Percentiles rank a stretch among this genome's conserved stretches.
Conservation (phyloP, 2,113 vertebrate genomes). For the Marmota flaviventris region DNA sequence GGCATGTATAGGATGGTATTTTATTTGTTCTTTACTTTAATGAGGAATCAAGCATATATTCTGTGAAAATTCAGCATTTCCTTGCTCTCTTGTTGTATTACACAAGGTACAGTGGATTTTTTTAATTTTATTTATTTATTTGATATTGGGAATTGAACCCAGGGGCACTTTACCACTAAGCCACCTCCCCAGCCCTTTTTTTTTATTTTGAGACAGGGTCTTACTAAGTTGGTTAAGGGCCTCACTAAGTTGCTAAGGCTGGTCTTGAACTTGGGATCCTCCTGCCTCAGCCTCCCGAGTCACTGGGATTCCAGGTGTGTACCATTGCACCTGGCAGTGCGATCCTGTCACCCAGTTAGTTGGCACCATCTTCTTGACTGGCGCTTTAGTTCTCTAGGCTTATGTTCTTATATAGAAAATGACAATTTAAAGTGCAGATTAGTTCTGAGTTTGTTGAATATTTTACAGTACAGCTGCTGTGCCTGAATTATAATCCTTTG, state of each 20-base stretch:
- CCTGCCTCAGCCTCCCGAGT: neutral
- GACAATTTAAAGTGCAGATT: neutral
- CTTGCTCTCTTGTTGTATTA: neutral
- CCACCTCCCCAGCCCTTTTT: no score
- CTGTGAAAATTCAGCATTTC: neutral
- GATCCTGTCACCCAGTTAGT: neutral
- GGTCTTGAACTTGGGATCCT: neutral
- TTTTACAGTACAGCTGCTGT: neutral
- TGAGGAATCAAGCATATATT: neutral
- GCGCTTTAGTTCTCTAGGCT: neutral
- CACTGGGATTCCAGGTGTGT: no score
- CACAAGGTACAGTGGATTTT: neutral
- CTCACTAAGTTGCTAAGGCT: neutral
- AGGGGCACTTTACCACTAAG: no score
- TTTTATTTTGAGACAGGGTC: no score
- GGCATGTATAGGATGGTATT: neutral
- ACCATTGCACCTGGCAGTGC: no score
- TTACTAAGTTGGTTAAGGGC: no score
- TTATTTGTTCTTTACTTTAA: neutral
- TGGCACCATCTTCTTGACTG: neutral
- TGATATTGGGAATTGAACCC: no score
- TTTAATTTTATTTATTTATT: no score
- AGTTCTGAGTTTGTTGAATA: conserved; percentile 20
- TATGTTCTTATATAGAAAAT: neutral
- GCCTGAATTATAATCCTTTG: neutral